phyloP scores from a whole-genome alignment of 2,113 vertebrate species.

The Rostratula benghalensis region DNA sequence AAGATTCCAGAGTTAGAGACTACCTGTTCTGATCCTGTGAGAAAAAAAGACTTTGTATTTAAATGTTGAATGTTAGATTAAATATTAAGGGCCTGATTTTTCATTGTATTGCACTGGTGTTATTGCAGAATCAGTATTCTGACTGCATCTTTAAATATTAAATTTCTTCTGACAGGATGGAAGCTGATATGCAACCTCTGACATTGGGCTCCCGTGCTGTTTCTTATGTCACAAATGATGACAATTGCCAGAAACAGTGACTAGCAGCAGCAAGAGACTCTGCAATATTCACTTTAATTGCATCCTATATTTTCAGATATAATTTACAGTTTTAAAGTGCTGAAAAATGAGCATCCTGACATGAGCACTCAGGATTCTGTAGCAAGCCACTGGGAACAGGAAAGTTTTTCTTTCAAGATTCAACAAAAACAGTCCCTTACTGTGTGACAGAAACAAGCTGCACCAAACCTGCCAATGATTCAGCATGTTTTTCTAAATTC shows the following conservation, averaged over 20 bases:
- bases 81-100: neutral
- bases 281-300: slow-evolving; percentile 34
- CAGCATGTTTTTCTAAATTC: slow-evolving; percentile 32
- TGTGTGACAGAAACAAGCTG: slow-evolving; percentile 40
- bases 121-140: neutral
- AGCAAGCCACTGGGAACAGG: neutral
- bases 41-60: neutral
- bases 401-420: slow-evolving; percentile 44
- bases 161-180: slow-evolving; percentile 7
- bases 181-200: slow-evolving; percentile 22
- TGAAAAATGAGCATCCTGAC: neutral
- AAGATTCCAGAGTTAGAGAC: neutral
- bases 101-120: neutral
- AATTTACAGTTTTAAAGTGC: neutral
- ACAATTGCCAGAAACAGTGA: slow-evolving; percentile 19
- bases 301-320: neutral
- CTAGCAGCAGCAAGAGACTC: slow-evolving; percentile 21
- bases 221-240: slow-evolving; percentile 22
- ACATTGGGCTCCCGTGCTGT: neutral
- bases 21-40: neutral
- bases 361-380: neutral
- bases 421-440: slow-evolving; percentile 16
- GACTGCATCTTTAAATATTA: slow-evolving; percentile 17
- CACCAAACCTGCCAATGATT: slow-evolving; percentile 25
- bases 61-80: neutral